Percentiles rank a stretch among this genome's conserved stretches.
These are phyloP conservation scores for Lingula anatina DNA, from an alignment of 2,888 invertebrate genomes.

Conservation along the genomic window DNA sequence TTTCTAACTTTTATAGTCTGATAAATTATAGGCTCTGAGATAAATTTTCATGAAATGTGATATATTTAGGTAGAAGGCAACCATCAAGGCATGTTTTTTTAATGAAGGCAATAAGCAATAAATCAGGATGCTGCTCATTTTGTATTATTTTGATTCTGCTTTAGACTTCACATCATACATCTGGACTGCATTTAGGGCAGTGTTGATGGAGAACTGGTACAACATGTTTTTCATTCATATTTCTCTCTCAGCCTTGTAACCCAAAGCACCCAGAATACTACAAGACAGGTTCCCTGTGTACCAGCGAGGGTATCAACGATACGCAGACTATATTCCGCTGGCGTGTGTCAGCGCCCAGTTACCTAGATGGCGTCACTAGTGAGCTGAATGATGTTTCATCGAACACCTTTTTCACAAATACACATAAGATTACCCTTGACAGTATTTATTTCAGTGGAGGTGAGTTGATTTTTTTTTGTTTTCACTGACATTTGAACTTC, in stretches of 20 bases:
- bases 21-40: too few species aligned
- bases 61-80: too few species aligned
- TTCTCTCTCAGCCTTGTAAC: slow-evolving; percentile 41
- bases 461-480: slow-evolving; percentile 13
- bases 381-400: slow-evolving; percentile 41
- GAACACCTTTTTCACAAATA: slow-evolving; percentile 46
- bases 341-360: slow-evolving; percentile 45
- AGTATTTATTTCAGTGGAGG: slow-evolving; percentile 50
- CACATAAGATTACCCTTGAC: slow-evolving; percentile 44
- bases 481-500: too few species aligned
- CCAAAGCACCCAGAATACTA: slow-evolving; percentile 44
- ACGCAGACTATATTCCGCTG: slow-evolving; percentile 45
- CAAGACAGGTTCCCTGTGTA: slow-evolving; percentile 36
- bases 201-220: too few species aligned
- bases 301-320: slow-evolving; percentile 44
- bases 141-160: too few species aligned
- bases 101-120: too few species aligned
- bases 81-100: too few species aligned
- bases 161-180: too few species aligned
- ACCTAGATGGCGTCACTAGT: slow-evolving; percentile 31
- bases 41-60: too few species aligned
- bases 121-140: too few species aligned
- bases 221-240: neutral
- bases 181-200: too few species aligned
- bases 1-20: too few species aligned